These are phyloP conservation scores for Rhopalosiphum nymphaeae DNA, from an alignment of 2,888 invertebrate species.

Conservation along the genomic window DNA sequence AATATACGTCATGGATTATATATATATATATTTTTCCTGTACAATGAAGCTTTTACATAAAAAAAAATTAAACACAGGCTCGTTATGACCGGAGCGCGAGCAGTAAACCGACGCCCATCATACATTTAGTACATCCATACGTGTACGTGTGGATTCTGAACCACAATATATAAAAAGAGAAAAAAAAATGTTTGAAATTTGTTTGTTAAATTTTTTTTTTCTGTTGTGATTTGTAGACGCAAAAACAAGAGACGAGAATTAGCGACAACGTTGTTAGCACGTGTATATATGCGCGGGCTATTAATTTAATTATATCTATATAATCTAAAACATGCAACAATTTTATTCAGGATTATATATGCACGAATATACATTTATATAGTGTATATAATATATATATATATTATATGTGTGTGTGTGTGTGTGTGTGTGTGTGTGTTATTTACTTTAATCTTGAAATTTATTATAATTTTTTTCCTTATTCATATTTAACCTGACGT, in stretches of 20 bases:
- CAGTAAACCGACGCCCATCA: constrained; percentile 39
- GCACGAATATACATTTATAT: neutral
- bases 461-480: constrained; percentile 21
- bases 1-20: neutral
- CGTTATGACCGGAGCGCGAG: constrained; percentile 19
- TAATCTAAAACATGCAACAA: constrained; percentile 55
- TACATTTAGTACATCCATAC: neutral
- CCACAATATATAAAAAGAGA: too few species aligned
- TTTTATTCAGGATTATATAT: constrained; percentile 23
- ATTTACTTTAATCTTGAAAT: constrained; percentile 34
- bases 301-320: constrained; percentile 62
- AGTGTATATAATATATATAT: neutral
- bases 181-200: constrained; percentile 13
- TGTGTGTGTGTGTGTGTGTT: neutral
- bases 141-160: neutral
- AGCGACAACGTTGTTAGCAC: constrained; percentile 58
- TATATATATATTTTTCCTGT: neutral
- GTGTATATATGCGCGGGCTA: constrained; percentile 48
- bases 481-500: constrained; percentile 27
- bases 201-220: constrained; percentile 40
- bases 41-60: constrained; percentile 40
- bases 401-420: neutral
- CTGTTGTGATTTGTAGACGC: constrained; percentile 40
- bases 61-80: constrained; percentile 33
- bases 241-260: constrained; percentile 44